Conservation (phyloP, 2,797 vertebrate species). For the Enteromius mattozi region DNA sequence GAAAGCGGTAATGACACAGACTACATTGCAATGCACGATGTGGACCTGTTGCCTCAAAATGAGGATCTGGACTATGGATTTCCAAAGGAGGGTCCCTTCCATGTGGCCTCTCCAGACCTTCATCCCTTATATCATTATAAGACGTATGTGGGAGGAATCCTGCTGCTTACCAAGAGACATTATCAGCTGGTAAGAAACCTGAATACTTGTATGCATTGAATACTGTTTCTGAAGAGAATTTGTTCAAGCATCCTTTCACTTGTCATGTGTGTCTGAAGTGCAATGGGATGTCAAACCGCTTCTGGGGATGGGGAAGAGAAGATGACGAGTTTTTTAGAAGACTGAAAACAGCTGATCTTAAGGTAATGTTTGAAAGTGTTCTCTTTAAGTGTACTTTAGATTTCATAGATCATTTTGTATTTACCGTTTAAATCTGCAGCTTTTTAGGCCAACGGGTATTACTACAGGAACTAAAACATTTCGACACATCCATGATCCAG, state of each 20-base stretch:
- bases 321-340: conserved; percentile 96
- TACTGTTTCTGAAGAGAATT: not conserved
- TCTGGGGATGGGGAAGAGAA: conserved; percentile 98
- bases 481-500: conserved; percentile 92
- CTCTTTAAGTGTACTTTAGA: not conserved
- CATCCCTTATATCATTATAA: conserved; percentile 98
- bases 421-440: conserved; percentile 70
- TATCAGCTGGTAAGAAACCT: conserved; percentile 85
- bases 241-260: not conserved
- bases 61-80: conserved; percentile 92
- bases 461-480: conserved; percentile 90
- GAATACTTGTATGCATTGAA: not conserved
- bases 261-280: conserved; percentile 76
- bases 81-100: conserved; percentile 91
- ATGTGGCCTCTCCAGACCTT: conserved; percentile 93
- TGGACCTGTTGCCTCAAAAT: conserved; percentile 93
- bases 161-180: conserved; percentile 94
- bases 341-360: conserved; percentile 88
- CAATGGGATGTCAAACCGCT: conserved; percentile 98
- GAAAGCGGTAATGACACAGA: conserved; percentile 95
- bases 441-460: conserved; percentile 91
- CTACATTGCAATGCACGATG: conserved; percentile 98
- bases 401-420: not conserved
- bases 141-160: conserved; percentile 95
- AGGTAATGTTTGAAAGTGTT: conserved; percentile 74